Evolutionary conservation across 2,113 vertebrate genomes (phyloP).

Genomic region (Potamarius usumacintae): DNA sequence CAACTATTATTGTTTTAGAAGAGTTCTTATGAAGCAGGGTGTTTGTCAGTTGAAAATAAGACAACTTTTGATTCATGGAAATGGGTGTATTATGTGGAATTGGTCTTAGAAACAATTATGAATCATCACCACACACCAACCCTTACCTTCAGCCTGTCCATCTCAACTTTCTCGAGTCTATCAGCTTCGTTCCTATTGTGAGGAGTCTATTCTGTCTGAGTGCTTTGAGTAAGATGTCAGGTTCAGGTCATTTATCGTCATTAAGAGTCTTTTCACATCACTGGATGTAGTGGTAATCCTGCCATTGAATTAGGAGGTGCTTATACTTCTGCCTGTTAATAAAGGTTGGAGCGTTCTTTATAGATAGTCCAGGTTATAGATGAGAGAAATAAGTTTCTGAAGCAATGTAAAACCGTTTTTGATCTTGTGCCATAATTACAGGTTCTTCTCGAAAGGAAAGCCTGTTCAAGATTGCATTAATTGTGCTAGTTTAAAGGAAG

Average conservation of each 20-base stretch:
- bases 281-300: neutral
- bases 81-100: neutral
- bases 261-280: conserved; percentile 9
- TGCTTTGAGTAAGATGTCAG: neutral
- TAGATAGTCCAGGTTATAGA: neutral
- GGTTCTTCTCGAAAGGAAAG: neutral
- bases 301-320: neutral
- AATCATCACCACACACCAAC: neutral
- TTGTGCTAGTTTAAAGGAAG: neutral
- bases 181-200: neutral
- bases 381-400: neutral
- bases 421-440: neutral
- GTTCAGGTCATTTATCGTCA: conserved; percentile 23
- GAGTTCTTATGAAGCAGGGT: neutral
- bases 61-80: neutral
- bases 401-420: neutral
- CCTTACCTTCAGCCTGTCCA: neutral
- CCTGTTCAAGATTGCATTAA: neutral
- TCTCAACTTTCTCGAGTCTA: neutral
- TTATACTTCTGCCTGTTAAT: neutral
- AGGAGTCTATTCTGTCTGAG: neutral
- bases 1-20: neutral
- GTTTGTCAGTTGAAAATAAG: neutral
- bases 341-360: neutral
- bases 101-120: neutral